These are phyloP conservation scores for Scrobipalpa atriplicella DNA, from an alignment of 2,888 invertebrate genomes.

Conservation along the genomic window DNA sequence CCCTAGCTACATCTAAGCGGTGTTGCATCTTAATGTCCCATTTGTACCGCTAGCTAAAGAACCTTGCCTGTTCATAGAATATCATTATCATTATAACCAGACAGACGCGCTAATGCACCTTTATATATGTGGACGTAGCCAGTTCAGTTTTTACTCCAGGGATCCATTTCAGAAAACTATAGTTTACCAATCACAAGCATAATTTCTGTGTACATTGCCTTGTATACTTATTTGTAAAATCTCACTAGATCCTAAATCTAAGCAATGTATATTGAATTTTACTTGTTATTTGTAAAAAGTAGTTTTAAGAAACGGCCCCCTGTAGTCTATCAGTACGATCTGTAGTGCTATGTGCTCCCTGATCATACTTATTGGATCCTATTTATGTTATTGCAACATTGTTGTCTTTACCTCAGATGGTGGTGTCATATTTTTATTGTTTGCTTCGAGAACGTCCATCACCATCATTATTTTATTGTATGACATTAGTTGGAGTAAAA, in stretches of 20 bases:
- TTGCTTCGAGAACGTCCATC: too few relatives aligned
- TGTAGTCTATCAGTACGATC: too few relatives aligned
- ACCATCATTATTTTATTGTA: neutral
- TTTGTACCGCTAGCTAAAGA: constrained; percentile 38
- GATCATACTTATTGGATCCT: neutral
- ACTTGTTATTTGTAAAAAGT: too few relatives aligned
- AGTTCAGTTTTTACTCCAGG: neutral
- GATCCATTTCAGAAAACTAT: neutral
- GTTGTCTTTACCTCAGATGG: neutral
- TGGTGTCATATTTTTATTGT: too few relatives aligned
- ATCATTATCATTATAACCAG: constrained; percentile 3
- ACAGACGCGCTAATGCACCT: neutral
- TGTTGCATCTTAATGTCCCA: constrained; percentile 36
- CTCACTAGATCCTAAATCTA: too few relatives aligned
- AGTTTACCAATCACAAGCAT: too few relatives aligned
- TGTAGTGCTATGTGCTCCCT: neutral
- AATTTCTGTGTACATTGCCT: too few relatives aligned
- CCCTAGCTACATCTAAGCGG: constrained; percentile 34
- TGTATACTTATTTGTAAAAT: too few relatives aligned
- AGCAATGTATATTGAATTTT: too few relatives aligned
- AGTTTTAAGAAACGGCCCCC: too few relatives aligned
- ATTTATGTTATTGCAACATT: neutral
- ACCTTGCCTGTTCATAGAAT: constrained; percentile 7
- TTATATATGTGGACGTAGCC: neutral
- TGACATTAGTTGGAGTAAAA: neutral